Evolutionary conservation across 35 echinoderm and acorn worm genomes (phyloP), one percentile per base, ranked within the genome.

Genomic region (Apostichopus japonicus): DNA sequence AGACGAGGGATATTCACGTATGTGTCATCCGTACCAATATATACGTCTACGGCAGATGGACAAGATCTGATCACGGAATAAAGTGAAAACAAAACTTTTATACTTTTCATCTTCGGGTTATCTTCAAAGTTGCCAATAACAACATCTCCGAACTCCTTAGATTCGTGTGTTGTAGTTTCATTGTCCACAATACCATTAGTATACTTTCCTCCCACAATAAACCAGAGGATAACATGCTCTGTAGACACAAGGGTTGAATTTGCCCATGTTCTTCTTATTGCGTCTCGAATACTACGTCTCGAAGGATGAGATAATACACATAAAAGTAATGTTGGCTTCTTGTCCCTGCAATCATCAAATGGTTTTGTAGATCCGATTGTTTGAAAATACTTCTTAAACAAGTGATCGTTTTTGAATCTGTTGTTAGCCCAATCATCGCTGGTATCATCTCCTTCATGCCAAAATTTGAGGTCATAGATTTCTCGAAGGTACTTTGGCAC

Each of bases 91-190:
- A 92, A 83, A 17, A 81, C 55, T 83, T 83, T 92, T 10, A 92
- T 25, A 24, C 77, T 83, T 17, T 82, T 52, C 13, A 82, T 92
- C 8, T 33, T 22, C 1, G 0, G 80, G 22, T 55, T 67, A 27
- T 92, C 91, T 15, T 24, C 27, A 52, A 92, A 92, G 52, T 92
- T 81, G 25, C 78, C 91, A 65, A 82, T 54, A 17, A 92, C 54
- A 17, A 92, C 44, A 83, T 92, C 91, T 8, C 70, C 77, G 44
- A 82, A 79, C 23, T 24, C 24, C 58, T 51, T 19, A 22, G 53
- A 27, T 21, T 87, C 86, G 4, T 87, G 6, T 4, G n/a, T 6
- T 4, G 24, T 58, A 16, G 58, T 23, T 19, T 24, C 11, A 2
- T 65, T 71, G 16, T 63, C 15, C 8, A 19, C 51, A 33, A 44